Conservation (phyloP, 2,797 vertebrate genomes). For the Leucoraja ocellata region DNA sequence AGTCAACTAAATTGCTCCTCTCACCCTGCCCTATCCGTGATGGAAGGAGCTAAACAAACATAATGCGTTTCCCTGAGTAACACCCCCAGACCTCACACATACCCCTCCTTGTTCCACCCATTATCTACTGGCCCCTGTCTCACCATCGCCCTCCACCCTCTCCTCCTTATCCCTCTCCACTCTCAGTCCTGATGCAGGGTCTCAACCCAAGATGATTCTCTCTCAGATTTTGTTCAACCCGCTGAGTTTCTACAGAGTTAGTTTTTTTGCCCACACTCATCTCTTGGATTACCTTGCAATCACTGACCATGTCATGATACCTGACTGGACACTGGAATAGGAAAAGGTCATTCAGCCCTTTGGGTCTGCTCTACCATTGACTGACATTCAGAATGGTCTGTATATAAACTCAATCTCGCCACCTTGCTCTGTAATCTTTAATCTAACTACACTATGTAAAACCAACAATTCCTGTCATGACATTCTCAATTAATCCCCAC, state of each 20-base stretch:
- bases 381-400: background rate
- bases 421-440: conserved; percentile 42
- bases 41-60: conserved; percentile 40
- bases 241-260: no score
- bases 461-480: background rate
- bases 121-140: no score
- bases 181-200: no score
- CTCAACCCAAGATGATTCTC: no score
- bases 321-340: conserved; percentile 33
- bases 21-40: background rate
- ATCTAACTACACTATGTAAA: background rate
- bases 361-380: background rate
- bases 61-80: conserved; percentile 35
- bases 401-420: no score
- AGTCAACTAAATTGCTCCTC: background rate
- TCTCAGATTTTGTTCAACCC: no score
- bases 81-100: conserved; percentile 18
- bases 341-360: background rate
- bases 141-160: no score
- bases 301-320: conserved; percentile 43
- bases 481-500: background rate
- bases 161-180: no score
- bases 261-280: conserved; percentile 31
- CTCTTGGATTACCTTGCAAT: conserved; percentile 44
- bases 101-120: no score